A percentile compares a stretch with the other conserved stretches of the same genome.
Evolutionary conservation across 2,113 vertebrate genomes (phyloP).

Genomic region (Danio rerio): DNA sequence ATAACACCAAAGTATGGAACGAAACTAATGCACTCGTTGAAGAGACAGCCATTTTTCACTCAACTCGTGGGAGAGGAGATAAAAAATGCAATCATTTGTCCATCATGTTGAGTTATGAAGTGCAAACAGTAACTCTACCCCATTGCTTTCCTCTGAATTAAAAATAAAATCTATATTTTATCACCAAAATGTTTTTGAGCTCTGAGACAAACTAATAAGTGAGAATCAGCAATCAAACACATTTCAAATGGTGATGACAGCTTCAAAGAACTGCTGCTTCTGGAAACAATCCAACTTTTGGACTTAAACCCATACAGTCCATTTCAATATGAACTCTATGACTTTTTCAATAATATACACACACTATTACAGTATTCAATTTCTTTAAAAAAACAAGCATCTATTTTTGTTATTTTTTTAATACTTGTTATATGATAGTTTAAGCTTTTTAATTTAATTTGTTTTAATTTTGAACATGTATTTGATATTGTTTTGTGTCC

Average conservation of each 20-base stretch:
- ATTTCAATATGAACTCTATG: too few relatives aligned
- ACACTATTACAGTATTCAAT: too few relatives aligned
- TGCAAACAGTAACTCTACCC: too few relatives aligned
- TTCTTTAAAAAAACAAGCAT: too few relatives aligned
- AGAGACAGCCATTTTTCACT: not conserved
- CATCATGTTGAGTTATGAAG: conserved; percentile 46
- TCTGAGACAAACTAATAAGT: not conserved
- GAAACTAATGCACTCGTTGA: not conserved
- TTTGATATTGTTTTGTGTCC: too few relatives aligned
- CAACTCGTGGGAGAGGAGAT: conserved; percentile 21
- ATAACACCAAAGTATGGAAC: conserved; percentile 34
- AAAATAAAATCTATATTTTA: conserved; percentile 63
- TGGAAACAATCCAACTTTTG: too few relatives aligned
- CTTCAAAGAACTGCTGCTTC: not conserved
- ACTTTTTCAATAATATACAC: too few relatives aligned
- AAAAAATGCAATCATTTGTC: conserved; percentile 38
- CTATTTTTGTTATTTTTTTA: too few relatives aligned
- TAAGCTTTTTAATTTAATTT: too few relatives aligned
- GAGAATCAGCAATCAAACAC: conserved; percentile 1
- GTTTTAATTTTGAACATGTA: too few relatives aligned
- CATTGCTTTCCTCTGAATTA: conserved; percentile 47
- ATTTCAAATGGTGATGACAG: not conserved
- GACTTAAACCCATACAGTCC: too few relatives aligned
- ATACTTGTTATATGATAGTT: too few relatives aligned
- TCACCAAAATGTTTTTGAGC: conserved; percentile 45